These are phyloP conservation scores for Formica aserva DNA, from an alignment of 2,888 invertebrate genomes.

Conservation along the genomic window DNA sequence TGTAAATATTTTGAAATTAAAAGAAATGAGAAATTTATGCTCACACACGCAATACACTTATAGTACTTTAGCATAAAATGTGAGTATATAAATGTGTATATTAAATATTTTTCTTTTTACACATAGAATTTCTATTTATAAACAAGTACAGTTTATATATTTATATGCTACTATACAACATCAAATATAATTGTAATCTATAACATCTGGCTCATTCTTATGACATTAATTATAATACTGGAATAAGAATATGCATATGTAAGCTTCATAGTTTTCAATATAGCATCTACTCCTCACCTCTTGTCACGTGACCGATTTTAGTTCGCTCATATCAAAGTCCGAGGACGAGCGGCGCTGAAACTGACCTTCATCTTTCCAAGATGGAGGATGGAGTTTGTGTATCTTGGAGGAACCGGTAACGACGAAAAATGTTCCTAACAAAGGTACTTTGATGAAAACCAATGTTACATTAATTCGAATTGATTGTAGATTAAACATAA, in stretches of 20 bases:
- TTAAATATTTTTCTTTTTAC: not conserved
- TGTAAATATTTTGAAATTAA: constrained; percentile 7
- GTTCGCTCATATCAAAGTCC: not conserved
- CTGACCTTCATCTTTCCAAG: not conserved
- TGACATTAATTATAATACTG: not conserved
- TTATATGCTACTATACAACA: not conserved
- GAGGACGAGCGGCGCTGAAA: not conserved
- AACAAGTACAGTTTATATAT: not conserved
- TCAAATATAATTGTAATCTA: not conserved
- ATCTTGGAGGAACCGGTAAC: not conserved
- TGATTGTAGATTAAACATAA: constrained; percentile 23
- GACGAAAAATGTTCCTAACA: constrained; percentile 33
- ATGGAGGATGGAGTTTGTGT: constrained; percentile 5
- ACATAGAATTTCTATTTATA: constrained; percentile 1
- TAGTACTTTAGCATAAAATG: not conserved
- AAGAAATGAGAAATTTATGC: not conserved
- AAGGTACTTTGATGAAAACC: constrained; percentile 36
- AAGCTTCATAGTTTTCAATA: not conserved
- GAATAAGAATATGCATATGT: not conserved
- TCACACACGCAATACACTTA: not conserved
- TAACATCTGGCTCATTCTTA: not conserved
- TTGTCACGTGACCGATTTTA: not conserved
- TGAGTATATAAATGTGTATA: not conserved
- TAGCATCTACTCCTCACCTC: not conserved
- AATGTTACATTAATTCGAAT: not conserved